Evolutionary conservation across 2,888 invertebrate genomes (phyloP).

Genomic region (Argyra leucocephala): DNA sequence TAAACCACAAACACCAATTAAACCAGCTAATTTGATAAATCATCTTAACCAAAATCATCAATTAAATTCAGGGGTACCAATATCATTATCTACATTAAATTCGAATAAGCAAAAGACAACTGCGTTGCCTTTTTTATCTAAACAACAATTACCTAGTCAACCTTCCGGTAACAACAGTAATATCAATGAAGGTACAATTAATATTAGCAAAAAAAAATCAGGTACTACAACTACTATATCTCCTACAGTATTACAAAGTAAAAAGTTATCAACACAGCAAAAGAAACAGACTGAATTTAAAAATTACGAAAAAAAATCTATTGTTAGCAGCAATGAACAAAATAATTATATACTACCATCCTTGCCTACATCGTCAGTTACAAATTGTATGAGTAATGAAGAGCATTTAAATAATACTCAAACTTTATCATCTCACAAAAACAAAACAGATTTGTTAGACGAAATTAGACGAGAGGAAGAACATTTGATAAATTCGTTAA

Average conservation of each 20-base stretch:
- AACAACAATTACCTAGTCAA: constrained; percentile 9
- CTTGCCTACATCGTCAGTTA: neutral
- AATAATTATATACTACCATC: neutral
- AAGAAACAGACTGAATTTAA: constrained; percentile 21
- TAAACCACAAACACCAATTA: constrained; percentile 30
- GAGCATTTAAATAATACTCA: neutral
- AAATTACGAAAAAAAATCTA: constrained; percentile 25
- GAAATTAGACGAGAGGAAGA: constrained; percentile 77
- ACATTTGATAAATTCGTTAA: constrained; percentile 64
- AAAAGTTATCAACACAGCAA: constrained; percentile 24
- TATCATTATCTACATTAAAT: constrained; percentile 14
- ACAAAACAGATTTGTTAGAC: constrained; percentile 45
- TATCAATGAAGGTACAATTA: neutral
- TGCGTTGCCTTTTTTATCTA: constrained; percentile 9
- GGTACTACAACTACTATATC: neutral
- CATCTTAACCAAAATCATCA: constrained; percentile 9
- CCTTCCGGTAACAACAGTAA: neutral
- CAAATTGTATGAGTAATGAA: neutral
- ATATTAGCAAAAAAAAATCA: constrained; percentile 11
- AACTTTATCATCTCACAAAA: constrained; percentile 15
- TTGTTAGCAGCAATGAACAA: neutral
- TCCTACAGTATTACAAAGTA: constrained; percentile 12
- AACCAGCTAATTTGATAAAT: constrained; percentile 29
- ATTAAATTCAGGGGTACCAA: neutral
- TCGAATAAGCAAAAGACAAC: constrained; percentile 14